A percentile compares a stretch with the other conserved stretches of the same genome.
Conservation (phyloP, 2,888 invertebrate species). For the Cephalotes varians region DNA sequence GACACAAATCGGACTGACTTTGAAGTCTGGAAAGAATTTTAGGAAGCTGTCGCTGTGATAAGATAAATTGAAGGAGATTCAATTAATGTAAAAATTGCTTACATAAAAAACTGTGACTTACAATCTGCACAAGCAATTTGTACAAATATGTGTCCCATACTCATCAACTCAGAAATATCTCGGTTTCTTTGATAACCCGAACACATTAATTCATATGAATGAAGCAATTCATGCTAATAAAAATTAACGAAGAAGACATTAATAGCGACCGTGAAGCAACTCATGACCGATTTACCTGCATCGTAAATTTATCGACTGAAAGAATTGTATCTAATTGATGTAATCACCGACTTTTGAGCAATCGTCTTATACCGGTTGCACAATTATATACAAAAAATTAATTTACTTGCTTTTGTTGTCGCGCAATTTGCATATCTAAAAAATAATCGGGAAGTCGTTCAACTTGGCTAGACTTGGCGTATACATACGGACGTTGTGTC, state of each 20-base stretch:
- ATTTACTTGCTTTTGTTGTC: not conserved
- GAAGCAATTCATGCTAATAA: not conserved
- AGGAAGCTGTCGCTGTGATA: not conserved
- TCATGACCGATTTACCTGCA: not conserved
- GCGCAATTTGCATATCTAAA: not conserved
- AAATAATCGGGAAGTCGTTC: slow-evolving; percentile 29
- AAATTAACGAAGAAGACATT: not conserved
- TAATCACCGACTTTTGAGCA: not conserved
- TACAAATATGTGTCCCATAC: not conserved
- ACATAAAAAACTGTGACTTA: slow-evolving; percentile 5
- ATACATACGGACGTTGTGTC: not conserved
- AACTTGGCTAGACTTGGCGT: not conserved
- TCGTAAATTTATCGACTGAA: slow-evolving; percentile 1
- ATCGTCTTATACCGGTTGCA: not conserved
- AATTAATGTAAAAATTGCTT: not conserved
- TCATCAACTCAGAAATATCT: not conserved
- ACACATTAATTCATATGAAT: not conserved
- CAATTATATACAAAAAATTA: not conserved
- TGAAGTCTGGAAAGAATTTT: not conserved
- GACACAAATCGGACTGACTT: not conserved
- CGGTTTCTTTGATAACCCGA: not conserved
- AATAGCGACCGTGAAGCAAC: not conserved
- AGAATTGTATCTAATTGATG: slow-evolving; percentile 10
- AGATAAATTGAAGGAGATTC: not conserved
- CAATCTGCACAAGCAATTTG: too few relatives aligned